These are phyloP conservation scores for Ips typographus DNA, from an alignment of 1,140 invertebrate genomes.

Conservation along the genomic window DNA sequence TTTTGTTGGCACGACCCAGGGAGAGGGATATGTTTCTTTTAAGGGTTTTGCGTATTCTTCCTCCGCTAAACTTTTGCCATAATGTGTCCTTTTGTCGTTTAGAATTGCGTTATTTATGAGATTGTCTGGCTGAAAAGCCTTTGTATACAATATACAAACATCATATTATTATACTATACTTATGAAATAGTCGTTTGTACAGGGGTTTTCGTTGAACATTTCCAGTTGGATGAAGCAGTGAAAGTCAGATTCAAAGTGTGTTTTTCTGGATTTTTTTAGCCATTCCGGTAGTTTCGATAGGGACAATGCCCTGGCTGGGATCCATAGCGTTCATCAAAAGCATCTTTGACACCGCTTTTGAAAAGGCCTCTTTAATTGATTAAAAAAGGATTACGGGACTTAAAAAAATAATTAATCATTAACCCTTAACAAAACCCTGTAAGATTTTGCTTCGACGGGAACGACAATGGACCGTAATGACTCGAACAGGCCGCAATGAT, in stretches of 20 bases:
- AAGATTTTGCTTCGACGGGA: slow-evolving; percentile 36
- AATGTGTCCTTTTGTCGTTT: slow-evolving; percentile 39
- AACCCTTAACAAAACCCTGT: slow-evolving; percentile 43
- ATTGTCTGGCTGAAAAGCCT: slow-evolving; percentile 37
- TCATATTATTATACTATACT: slow-evolving; percentile 30
- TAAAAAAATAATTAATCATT: slow-evolving; percentile 50
- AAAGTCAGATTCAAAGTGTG: too few species aligned
- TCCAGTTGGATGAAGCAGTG: too few species aligned
- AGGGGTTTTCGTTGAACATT: background rate
- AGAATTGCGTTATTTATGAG: slow-evolving; percentile 41
- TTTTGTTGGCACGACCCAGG: slow-evolving; percentile 46
- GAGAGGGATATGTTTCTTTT: slow-evolving; percentile 42
- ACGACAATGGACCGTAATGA: slow-evolving; percentile 48
- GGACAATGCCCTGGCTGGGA: background rate
- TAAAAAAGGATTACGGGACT: slow-evolving; percentile 48
- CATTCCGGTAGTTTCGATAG: background rate
- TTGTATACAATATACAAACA: slow-evolving; percentile 32
- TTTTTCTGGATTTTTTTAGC: too few species aligned
- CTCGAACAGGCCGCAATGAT: slow-evolving; percentile 46
- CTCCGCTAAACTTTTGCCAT: slow-evolving; percentile 39
- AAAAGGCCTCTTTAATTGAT: slow-evolving; percentile 45
- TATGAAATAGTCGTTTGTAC: slow-evolving; percentile 14
- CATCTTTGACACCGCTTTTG: slow-evolving; percentile 37
- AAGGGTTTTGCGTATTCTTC: slow-evolving; percentile 38
- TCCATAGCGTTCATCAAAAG: slow-evolving; percentile 18